phyloP scores from a whole-genome alignment of 1,140 invertebrate species.

The Drosophila ercepeae region DNA sequence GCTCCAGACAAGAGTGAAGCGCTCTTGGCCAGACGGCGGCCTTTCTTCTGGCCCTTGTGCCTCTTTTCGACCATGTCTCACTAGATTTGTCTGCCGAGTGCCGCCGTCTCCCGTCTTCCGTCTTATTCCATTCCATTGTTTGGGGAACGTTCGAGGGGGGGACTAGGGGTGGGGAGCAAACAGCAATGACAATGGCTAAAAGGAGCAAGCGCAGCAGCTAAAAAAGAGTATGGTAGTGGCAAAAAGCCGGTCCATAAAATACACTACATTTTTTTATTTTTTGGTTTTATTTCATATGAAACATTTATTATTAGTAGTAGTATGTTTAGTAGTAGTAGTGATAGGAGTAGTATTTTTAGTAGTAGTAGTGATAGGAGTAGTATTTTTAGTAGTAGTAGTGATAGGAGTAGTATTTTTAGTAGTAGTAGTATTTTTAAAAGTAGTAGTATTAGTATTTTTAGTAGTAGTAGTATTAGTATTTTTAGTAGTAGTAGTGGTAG shows the following conservation, averaged over 20 bases:
- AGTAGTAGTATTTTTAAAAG: too few relatives aligned
- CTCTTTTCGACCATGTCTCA: slow-evolving; percentile 25
- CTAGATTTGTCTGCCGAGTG: slow-evolving; percentile 55
- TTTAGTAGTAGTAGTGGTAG: too few relatives aligned
- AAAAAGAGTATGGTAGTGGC: neutral
- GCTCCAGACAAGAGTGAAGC: slow-evolving; percentile 25
- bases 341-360: neutral
- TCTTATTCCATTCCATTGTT: slow-evolving; percentile 53
- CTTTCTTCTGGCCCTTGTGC: slow-evolving; percentile 23
- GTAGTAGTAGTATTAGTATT: too few relatives aligned
- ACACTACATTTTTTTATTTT: neutral
- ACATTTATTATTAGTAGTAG: neutral
- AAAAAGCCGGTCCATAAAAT: neutral
- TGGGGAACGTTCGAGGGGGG: slow-evolving; percentile 44
- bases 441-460: too few relatives aligned
- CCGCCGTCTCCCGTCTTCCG: slow-evolving; percentile 29
- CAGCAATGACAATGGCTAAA: slow-evolving; percentile 44
- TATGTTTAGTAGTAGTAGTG: neutral
- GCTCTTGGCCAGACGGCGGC: slow-evolving; percentile 42
- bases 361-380: neutral
- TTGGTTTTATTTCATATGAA: too few relatives aligned
- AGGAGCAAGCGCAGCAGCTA: slow-evolving; percentile 53
- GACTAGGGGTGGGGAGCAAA: neutral
- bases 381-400: neutral
- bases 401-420: neutral